Evolutionary conservation across 1,140 invertebrate species (phyloP), one percentile per base, ranked within the genome.

Genomic region (Polypedilum pembai): DNA sequence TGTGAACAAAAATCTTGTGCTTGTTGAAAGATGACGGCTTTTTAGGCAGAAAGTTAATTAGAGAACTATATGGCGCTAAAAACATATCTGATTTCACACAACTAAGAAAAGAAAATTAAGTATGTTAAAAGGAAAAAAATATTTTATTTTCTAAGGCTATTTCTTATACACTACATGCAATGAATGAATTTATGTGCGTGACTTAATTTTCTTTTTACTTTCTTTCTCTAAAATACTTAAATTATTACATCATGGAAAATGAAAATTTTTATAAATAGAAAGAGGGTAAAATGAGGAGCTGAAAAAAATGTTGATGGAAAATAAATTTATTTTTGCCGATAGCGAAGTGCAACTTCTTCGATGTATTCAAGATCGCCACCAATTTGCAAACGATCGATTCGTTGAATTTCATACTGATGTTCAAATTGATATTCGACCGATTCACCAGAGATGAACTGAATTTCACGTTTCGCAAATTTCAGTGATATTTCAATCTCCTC

Each of bases 341-440:
- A 69, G 20, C 65, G 65, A n/a, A 69, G 17, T 21, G 65, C 65
- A 69, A 69, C 65, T 69, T 69, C 65, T 18, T 69, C 65, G 17
- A 69, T 69, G 10, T 20, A 69, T 2, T 69, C 65, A n/a, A 69
- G 8, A 20, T 69, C 65, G 65, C 65, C 65, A 8, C 65, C 65
- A 18, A 69, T 69, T 18, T 69, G 65, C 17, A 69, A 20, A 18
- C 65, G 65, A 69, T 69, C 65, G 7, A 69, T 69, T 18, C 65
- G 65, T 7, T 69, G 15, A 3, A 69, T 69, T 18, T 69, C 65
- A 20, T 20, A 69, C 20, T 21, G 65, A 69, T 69, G 65, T 8
- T 69, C 65, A 21, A 69, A 69, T 21, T 69, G 65, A 21, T 69
- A 69, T 5, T 69, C 65, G 8, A 20, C 8, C 7, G 65, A 69